Percentiles rank a stretch among this genome's conserved stretches.
These are phyloP conservation scores for Aproaerema taeniolella DNA, from an alignment of 2,888 invertebrate species.

Conservation along the genomic window DNA sequence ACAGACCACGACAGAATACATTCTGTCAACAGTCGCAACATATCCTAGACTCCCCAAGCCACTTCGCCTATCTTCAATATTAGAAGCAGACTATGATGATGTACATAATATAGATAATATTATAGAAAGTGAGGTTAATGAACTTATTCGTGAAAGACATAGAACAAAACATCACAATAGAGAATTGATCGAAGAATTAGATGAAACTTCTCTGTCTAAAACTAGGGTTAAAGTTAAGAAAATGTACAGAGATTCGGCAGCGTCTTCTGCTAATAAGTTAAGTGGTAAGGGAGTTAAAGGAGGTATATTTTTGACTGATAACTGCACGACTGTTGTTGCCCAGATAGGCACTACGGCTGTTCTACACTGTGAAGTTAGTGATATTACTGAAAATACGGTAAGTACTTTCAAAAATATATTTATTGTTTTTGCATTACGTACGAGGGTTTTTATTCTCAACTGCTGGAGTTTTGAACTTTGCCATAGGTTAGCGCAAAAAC, in stretches of 20 bases:
- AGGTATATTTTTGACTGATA: constrained; percentile 77
- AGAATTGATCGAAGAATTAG: constrained; percentile 48
- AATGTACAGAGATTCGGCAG: constrained; percentile 70
- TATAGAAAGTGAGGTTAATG: constrained; percentile 45
- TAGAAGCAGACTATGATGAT: constrained; percentile 55
- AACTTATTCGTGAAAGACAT: constrained; percentile 40
- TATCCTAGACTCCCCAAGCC: constrained; percentile 60
- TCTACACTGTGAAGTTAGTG: constrained; percentile 80
- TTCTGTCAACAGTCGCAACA: constrained; percentile 35
- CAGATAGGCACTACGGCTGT: constrained; percentile 80
- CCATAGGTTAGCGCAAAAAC: too few relatives aligned
- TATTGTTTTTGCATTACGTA: background rate
- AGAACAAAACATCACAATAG: constrained; percentile 44
- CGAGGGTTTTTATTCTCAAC: background rate
- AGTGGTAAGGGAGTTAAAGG: constrained; percentile 52
- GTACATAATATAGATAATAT: constrained; percentile 59
- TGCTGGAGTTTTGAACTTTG: too few relatives aligned
- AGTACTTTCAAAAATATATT: constrained; percentile 31
- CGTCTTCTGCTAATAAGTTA: constrained; percentile 60
- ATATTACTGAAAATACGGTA: constrained; percentile 80
- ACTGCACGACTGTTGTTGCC: constrained; percentile 79
- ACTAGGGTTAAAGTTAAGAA: constrained; percentile 65
- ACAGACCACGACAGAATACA: constrained; percentile 40
- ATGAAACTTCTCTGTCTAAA: constrained; percentile 49
- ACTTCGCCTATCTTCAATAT: constrained; percentile 43